Evolutionary conservation across 2,113 vertebrate species (phyloP).

Genomic region (rat (Rattus norvegicus)): GRCr8 NC_086024.1:96750001-96750500

Average conservation of each 20-base stretch:
- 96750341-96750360: background rate
- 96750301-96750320: conserved; percentile 16
- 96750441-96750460: conserved; percentile 16
- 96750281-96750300: conserved; percentile 25
- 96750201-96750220: conserved; percentile 29
- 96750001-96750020: conserved; percentile 52
- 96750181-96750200: conserved; percentile 25
- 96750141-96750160: background rate
- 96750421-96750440: conserved; percentile 29
- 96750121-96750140: background rate
- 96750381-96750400: background rate
- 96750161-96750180: background rate
- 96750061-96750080: background rate
- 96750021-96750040: conserved; percentile 30
- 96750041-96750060: conserved; percentile 12
- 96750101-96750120: background rate
- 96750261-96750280: conserved; percentile 41
- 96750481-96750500: background rate
- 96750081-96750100: background rate
- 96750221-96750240: conserved; percentile 46
- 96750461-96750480: background rate
- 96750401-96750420: conserved; percentile 20
- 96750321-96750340: too few species aligned
- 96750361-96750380: background rate
- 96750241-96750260: conserved; percentile 47